Evolutionary conservation across 1,140 invertebrate genomes (phyloP).

Genomic region (Arctopsyche grandis): DNA sequence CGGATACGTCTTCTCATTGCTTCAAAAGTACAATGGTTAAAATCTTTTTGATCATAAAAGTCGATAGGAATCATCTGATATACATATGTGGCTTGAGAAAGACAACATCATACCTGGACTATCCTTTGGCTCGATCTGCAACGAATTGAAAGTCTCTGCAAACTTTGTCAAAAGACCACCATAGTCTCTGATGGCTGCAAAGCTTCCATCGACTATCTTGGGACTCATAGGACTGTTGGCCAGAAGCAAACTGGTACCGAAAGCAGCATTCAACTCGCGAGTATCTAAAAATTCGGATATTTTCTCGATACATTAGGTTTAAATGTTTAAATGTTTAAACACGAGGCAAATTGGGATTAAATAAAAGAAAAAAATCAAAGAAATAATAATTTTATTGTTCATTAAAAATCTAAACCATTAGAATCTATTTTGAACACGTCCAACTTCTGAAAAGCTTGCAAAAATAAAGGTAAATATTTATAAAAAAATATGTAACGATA

Average conservation of each 20-base stretch:
- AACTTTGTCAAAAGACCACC: constrained; percentile 84
- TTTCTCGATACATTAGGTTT: no score
- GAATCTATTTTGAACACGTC: no score
- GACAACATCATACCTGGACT: constrained; percentile 73
- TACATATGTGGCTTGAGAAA: no score
- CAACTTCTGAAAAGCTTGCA: no score
- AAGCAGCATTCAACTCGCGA: constrained; percentile 82
- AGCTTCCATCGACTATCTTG: constrained; percentile 96
- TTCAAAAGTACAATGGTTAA: constrained; percentile 58
- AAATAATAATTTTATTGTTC: constrained; percentile 12
- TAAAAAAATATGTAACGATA: no score
- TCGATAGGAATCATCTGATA: no score
- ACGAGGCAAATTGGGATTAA: constrained; percentile 9
- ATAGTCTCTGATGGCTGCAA: constrained; percentile 93
- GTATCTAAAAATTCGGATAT: constrained; percentile 72
- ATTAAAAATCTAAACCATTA: no score
- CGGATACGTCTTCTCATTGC: constrained; percentile 84
- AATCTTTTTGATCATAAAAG: constrained; percentile 49
- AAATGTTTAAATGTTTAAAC: background rate
- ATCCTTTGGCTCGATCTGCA: constrained; percentile 76
- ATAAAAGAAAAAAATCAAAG: constrained; percentile 24
- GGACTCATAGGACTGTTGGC: constrained; percentile 97
- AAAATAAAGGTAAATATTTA: no score
- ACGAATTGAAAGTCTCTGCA: constrained; percentile 75
- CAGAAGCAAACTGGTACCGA: constrained; percentile 91